Evolutionary conservation across 2,888 invertebrate genomes (phyloP), one percentile per base, ranked within the genome.

Genomic region (Neria commutata): DNA sequence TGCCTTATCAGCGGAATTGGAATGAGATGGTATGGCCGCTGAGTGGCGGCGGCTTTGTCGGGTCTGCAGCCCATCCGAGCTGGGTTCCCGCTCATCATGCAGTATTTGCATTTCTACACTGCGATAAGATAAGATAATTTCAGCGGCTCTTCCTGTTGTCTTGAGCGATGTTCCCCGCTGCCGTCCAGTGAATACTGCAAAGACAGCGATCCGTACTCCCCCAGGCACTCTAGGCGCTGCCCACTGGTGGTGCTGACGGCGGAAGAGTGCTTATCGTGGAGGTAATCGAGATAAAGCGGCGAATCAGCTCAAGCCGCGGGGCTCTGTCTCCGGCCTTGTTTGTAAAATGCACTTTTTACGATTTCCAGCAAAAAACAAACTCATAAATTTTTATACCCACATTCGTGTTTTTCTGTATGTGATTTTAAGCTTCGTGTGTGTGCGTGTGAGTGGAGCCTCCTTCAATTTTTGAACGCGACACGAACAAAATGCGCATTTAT

Each of bases 81-180:
- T 40, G 24, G 19, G 24, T 49, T 50, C 42, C n/a, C 50, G 58
- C 59, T 68, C 69, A 74, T 75, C 74, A 74, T 63, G 58, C 58
- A 57, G 64, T 77, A 74, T 76, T 75, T 76, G 74, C 75, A 76
- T 76, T 73, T 72, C 70, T 70, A 69, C 71, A 73, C 64, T 49
- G 55, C 53, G 76, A 76, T 76, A 73, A 76, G 76, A 77, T 76
- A 76, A 74, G 52, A 46, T 56, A 58, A 54, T 37, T 37, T 4
- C 4, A 42, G 71, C 61, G 50, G 53, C 17, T 72, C 74, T 73
- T 73, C 73, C 74, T 73, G 74, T 74, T 33, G 14, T 37, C 37
- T 37, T 37, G 4, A n/a, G n/a, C n/a, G n/a, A n/a, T 14, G 37
- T 37, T n/a, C 37, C 37, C n/a, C 37, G 37, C 4, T 14, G 19